Evolutionary conservation across 2,797 vertebrate species (phyloP), one percentile per base, ranked within the genome.

Genomic region (Spea hammondii): DNA sequence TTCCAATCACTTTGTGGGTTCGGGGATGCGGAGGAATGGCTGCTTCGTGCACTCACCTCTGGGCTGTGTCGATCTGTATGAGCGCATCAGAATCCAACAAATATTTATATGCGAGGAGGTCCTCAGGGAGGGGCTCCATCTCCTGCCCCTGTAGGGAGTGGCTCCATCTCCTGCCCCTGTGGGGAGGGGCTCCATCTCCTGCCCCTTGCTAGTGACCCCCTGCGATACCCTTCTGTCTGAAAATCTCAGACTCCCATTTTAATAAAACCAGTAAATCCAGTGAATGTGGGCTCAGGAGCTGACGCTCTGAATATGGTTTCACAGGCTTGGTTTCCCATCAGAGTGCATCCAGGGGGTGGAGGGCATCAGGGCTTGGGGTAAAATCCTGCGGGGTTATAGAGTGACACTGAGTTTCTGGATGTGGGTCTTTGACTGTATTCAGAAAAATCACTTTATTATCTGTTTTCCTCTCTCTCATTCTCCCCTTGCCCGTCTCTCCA

Each of bases 41-140:
- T 49, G 72, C 62, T 67, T 62, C 57, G 59, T 55, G 53, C 64
- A 74, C 8, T 70, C 50, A 55, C 14, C 51, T 12, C n/a, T 67
- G 62, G 72, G 59, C 57, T 74, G 64, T 79, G 70, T n/a, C 64
- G 72, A 14, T 74, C 59, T 32, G 48, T 69, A 47, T 79, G 57
- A 74, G 66, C 45, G 57, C 7, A 74, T 48, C 47, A 62, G 65
- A 69, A 54, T 54, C 49, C 45, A 47, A 79, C 57, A 68, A 79
- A 54, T 79, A 75, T 67, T 79, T 79, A 79, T 75, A 66, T 70
- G 65, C 55, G 10, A 66, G 78, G 78, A 64, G 72, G 78, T 64
- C 48, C 59, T 5, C 13, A 57, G 57, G 72, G 78, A 79, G 67
- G 78, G 48, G 54, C 72, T 74, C 44, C 12, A 44, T 44, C 70